These are phyloP conservation scores for Xenopus laevis DNA, from an alignment of 2,113 vertebrate genomes.

Conservation along the genomic window DNA sequence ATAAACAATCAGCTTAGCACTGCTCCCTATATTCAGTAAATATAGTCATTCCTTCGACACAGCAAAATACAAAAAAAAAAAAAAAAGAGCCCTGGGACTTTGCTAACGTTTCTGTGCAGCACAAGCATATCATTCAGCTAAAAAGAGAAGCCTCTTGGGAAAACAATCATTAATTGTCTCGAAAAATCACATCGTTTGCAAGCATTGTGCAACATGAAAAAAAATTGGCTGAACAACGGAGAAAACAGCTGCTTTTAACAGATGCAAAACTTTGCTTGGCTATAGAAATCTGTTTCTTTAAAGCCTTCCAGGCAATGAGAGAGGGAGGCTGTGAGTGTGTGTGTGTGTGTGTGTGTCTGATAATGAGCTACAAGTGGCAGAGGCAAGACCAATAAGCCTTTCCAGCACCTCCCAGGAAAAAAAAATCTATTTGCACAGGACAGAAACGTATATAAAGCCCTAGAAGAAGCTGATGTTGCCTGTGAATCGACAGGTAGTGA, in stretches of 20 bases:
- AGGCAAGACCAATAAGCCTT: constrained; percentile 64
- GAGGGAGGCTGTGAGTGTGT: constrained; percentile 25
- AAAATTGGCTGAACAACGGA: neutral
- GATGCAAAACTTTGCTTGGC: constrained; percentile 3
- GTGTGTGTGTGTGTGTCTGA: constrained; percentile 43
- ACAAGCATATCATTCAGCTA: constrained; percentile 2
- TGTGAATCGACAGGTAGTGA: constrained; percentile 36
- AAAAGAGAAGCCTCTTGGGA: neutral
- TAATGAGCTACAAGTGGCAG: constrained; percentile 54
- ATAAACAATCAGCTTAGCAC: too few relatives aligned
- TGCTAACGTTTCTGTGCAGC: neutral
- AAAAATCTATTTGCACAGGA: constrained; percentile 62
- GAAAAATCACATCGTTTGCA: constrained; percentile 2
- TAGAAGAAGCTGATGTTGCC: constrained; percentile 44
- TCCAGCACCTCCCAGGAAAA: constrained; percentile 59
- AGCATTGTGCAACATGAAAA: constrained; percentile 9
- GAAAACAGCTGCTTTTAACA: constrained; percentile 16
- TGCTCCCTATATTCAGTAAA: neutral
- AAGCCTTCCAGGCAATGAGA: constrained; percentile 24
- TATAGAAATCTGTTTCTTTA: constrained; percentile 41
- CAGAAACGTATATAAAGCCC: constrained; percentile 65
- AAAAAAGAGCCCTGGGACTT: neutral
- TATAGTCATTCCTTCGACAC: neutral
- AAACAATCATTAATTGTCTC: constrained; percentile 7
- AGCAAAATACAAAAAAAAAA: neutral